Evolutionary conservation across 1,140 invertebrate genomes (phyloP), one percentile per base, ranked within the genome.

Genomic region (Drosophila nebulosa): DNA sequence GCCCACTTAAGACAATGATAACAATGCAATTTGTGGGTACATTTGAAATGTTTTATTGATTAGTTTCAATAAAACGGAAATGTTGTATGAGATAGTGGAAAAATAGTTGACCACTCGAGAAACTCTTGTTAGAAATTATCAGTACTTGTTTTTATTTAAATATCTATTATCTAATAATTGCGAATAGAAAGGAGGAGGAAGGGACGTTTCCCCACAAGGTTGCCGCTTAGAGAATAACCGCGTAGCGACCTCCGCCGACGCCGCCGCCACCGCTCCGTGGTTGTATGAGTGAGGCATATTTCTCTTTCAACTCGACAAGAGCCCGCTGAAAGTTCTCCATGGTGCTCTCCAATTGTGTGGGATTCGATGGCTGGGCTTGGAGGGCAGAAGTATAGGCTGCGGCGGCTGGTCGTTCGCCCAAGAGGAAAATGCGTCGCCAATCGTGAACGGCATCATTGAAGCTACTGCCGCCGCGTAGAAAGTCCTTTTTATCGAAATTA

Each of bases 251-350:
- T 3, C 46, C 26, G 30, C 46, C 63, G 6, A 63, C 74, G 2
- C 46, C 26, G 36, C 46, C 63, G 6, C 65, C 74, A 1, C 46
- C 26, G 36, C 52, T 65, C 5, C 65, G 75, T 1, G 84, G 71
- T 21, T 79, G 78, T 6, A 79, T 62, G 0, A 88, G 64, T 0
- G 69, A 58, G 10, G 83, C 68, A 55, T 88, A 88, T 22, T 88
- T 88, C 21, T 88, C 84, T 26, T 81, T 69, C 10, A 88, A 59
- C 53, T 88, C 79, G 9, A 74, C 72, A 24, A 88, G 55, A 2
- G 83, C 83, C 0, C 72, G 68, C 24, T 88, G 83, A 10, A 88
- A 88, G 51, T 64, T 83, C 22, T 88, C 84, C 84, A 88, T 70
- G 75, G 72, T 88, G 55, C 7, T 79, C 46, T 70, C 83, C 26